Evolutionary conservation across 2,888 invertebrate species (phyloP), one percentile per base, ranked within the genome.

Genomic region (Periphyllus acericola): DNA sequence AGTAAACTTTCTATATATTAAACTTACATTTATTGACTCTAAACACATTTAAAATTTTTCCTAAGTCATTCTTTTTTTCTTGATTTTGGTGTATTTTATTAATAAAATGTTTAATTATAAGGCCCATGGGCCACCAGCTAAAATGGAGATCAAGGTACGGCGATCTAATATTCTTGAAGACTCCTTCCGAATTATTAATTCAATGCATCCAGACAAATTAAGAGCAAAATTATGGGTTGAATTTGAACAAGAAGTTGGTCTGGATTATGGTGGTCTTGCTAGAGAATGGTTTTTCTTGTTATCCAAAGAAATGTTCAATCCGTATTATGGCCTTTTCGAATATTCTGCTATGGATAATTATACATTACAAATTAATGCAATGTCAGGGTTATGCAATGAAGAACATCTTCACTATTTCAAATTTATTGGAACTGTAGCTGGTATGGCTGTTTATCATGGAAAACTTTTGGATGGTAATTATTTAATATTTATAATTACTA

Each of bases 341-440:
- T 99, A 99, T 93, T 99, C 99, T 1, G 99, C 99, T 9, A 98
- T 98, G 99, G 99, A 99, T 92, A 99, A 99, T 93, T 99, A 99
- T 92, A 99, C 99, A 34, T 94, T 99, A 85, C 99, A 99, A 94
- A 99, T 99, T 90, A 99, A 99, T 93, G 98, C 99, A 89, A 96
- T 97, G 92, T 99, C 99, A 89, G 99, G 98, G 66, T 94, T 99
- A 89, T 98, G 98, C 92, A 99, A 99, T 92, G 99, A 99, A 92
- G 98, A 99, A 91, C 99, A 99, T 92, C 94, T 99, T 89, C 96
- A 96, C 92, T 99, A 99, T 93, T 99, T 99, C 93, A 98, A 98
- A 92, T 99, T 99, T 92, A 99, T 99, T 90, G 99, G 99, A 89
- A 94, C 99, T 89, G 96, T 99, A 90, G 99, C 98, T 87, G 99